Evolutionary conservation across 1,140 invertebrate genomes (phyloP).

Genomic region (Orchesella cincta): DNA sequence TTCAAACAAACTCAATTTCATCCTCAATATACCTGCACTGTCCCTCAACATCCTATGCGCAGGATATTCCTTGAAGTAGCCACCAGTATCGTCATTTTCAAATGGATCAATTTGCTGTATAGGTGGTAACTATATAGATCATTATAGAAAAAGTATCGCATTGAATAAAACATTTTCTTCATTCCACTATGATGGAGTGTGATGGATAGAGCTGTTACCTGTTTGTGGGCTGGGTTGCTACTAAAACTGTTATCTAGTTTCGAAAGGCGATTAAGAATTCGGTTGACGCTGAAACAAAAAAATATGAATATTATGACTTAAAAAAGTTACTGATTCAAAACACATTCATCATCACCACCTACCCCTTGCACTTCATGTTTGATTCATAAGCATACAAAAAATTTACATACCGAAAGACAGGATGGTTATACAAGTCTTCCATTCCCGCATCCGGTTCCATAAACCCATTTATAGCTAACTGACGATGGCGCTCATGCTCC

Average conservation of each 20-base stretch:
- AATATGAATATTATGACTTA: too few species aligned
- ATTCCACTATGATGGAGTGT: not conserved
- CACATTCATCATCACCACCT: too few species aligned
- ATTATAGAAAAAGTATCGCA: not conserved
- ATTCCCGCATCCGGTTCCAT: slow-evolving; percentile 6
- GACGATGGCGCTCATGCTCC: not conserved
- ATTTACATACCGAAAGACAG: not conserved
- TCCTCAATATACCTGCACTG: not conserved
- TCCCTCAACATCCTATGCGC: not conserved
- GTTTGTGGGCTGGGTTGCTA: not conserved
- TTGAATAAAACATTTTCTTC: too few species aligned
- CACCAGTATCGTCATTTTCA: slow-evolving; percentile 1
- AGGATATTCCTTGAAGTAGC: slow-evolving; percentile 1
- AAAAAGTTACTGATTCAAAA: too few species aligned
- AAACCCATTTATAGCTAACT: not conserved
- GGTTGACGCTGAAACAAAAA: slow-evolving; percentile 3
- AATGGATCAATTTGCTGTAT: not conserved
- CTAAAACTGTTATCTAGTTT: not conserved
- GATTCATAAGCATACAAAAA: not conserved
- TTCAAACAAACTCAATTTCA: not conserved
- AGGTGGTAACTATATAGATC: not conserved
- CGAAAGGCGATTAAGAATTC: not conserved
- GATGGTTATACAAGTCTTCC: slow-evolving; percentile 16
- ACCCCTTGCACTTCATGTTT: too few species aligned
- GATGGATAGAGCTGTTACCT: not conserved